Percentiles rank a stretch among this genome's conserved stretches.
These are phyloP conservation scores for Corapipo altera DNA, from an alignment of 2,113 vertebrate species.

Conservation along the genomic window DNA sequence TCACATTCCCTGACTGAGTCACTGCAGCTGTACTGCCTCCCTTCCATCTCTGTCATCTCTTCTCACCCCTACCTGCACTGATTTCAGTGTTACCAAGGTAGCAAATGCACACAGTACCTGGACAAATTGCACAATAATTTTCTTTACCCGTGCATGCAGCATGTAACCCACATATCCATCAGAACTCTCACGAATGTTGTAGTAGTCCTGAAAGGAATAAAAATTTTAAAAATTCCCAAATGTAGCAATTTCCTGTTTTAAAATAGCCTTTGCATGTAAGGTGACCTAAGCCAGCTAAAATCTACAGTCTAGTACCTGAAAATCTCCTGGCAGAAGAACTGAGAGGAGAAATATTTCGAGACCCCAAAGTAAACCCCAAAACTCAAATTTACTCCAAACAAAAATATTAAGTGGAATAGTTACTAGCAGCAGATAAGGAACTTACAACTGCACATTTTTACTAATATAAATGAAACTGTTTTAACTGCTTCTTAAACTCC, in stretches of 20 bases:
- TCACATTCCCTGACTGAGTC: neutral
- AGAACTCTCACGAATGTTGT: neutral
- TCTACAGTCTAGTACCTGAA: neutral
- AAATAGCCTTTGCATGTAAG: neutral
- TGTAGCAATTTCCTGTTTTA: neutral
- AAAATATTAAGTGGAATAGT: neutral
- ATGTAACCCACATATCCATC: neutral
- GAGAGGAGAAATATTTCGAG: neutral
- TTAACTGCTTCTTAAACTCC: neutral
- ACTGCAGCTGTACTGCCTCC: neutral
- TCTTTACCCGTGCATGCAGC: neutral
- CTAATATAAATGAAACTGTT: neutral
- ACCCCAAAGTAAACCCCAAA: neutral
- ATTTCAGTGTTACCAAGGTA: neutral
- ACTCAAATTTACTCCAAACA: neutral
- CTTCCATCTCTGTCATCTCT: neutral
- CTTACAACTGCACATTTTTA: neutral
- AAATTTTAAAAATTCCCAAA: neutral
- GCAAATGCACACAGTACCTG: neutral
- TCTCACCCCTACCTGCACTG: neutral
- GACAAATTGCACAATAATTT: neutral
- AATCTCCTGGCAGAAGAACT: neutral
- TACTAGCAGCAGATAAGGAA: neutral
- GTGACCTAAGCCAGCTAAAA: neutral
- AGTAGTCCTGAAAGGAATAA: neutral